Conservation (phyloP, 2,797 vertebrate genomes). For the Myotis myotis region DNA sequence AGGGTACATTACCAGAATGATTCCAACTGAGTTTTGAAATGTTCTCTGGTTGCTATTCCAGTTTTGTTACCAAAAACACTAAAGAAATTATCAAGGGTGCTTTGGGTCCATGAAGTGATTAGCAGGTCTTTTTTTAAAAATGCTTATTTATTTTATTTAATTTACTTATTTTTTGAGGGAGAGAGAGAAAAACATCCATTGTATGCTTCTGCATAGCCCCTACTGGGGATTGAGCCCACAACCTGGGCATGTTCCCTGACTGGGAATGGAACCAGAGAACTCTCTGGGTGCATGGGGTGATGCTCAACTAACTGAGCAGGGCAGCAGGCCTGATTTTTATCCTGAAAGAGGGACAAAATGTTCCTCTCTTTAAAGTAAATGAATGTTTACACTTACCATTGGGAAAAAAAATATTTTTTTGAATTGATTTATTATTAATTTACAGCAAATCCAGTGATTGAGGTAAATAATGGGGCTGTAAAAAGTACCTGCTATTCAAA, state of each 20-base stretch:
- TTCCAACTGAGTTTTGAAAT: background rate
- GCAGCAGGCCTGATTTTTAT: background rate
- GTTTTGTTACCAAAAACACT: background rate
- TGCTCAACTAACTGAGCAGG: no score
- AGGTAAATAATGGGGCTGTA: slow-evolving; percentile 49
- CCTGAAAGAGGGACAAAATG: slow-evolving; percentile 8
- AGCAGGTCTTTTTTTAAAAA: background rate
- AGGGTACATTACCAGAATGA: background rate
- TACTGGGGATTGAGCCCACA: no score
- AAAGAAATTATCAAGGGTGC: background rate
- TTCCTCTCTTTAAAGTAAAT: slow-evolving; percentile 54
- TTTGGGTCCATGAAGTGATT: background rate
- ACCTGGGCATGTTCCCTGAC: no score
- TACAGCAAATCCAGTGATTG: slow-evolving; percentile 42
- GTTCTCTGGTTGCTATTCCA: background rate
- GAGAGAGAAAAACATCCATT: no score
- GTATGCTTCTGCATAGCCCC: no score
- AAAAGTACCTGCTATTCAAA: slow-evolving; percentile 56
- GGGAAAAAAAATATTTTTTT: slow-evolving; percentile 35
- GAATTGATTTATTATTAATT: background rate
- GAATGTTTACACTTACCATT: slow-evolving; percentile 10
- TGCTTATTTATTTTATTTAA: no score
- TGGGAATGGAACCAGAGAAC: no score
- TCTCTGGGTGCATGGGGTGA: no score
- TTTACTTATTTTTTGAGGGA: no score